A percentile compares a stretch with the other conserved stretches of the same genome.
These are phyloP conservation scores for Erynnis tages DNA, from an alignment of 2,888 invertebrate species.

Conservation along the genomic window DNA sequence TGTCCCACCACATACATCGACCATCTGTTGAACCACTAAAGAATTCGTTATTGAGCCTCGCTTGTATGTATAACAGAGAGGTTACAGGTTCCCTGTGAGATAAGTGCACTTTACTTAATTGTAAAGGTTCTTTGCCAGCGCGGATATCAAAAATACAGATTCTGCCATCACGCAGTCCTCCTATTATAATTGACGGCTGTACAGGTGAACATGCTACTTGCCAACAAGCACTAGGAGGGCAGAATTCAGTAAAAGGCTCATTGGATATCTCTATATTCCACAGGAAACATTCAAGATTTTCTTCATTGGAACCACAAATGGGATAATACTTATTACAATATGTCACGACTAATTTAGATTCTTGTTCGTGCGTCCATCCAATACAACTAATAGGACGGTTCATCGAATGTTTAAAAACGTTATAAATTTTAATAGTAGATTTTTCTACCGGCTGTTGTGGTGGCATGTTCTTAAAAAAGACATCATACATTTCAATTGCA, in stretches of 20 bases:
- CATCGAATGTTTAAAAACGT: conserved; percentile 82
- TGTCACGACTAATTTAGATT: conserved; percentile 82
- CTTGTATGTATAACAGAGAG: conserved; percentile 77
- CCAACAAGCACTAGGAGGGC: conserved; percentile 52
- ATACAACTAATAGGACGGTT: conserved; percentile 75
- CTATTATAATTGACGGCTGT: conserved; percentile 44
- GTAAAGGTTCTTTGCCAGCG: conserved; percentile 86
- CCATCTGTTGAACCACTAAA: conserved; percentile 84
- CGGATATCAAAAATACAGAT: conserved; percentile 86
- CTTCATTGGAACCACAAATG: conserved; percentile 35
- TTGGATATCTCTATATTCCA: conserved; percentile 81
- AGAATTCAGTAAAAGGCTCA: conserved; percentile 38
- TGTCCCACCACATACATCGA: conserved; percentile 85
- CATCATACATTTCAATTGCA: conserved; percentile 87
- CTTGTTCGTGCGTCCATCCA: conserved; percentile 84
- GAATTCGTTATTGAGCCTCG: conserved; percentile 81
- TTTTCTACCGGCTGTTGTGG: conserved; percentile 69
- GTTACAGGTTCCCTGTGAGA: conserved; percentile 76
- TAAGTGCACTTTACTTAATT: conserved; percentile 75
- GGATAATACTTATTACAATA: conserved; percentile 71
- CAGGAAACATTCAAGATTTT: conserved; percentile 79
- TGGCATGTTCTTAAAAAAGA: conserved; percentile 83
- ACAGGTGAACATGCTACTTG: conserved; percentile 48
- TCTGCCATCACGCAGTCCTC: conserved; percentile 54
- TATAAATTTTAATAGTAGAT: conserved; percentile 77